phyloP scores from a whole-genome alignment of 2,113 vertebrate species.

The Noturus placidus region DNA sequence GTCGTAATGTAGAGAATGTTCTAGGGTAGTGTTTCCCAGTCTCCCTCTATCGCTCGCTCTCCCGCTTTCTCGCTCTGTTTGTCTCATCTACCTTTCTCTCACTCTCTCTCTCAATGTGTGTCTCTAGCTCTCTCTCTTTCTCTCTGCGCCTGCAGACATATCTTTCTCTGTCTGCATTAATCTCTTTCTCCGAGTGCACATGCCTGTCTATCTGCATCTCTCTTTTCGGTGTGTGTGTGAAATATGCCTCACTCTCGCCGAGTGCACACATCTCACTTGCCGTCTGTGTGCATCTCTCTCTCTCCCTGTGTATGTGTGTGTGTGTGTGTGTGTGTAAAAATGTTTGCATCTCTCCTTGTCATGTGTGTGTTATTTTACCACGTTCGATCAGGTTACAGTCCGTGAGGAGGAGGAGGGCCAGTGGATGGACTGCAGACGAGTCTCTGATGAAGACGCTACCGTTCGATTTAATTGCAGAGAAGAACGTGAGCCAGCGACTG shows the following conservation, averaged over 20 bases:
- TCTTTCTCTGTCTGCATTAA: not conserved
- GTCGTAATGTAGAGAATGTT: no score
- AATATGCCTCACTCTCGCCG: no score
- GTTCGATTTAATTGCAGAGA: constrained; percentile 86
- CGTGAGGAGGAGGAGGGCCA: constrained; percentile 87
- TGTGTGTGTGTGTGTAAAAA: not conserved
- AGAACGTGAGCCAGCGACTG: constrained; percentile 93
- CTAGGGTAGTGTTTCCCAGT: no score
- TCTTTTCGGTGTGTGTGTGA: no score
- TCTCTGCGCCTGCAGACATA: not conserved
- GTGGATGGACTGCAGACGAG: constrained; percentile 86
- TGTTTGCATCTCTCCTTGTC: not conserved
- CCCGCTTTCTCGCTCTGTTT: no score
- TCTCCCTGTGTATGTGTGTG: not conserved
- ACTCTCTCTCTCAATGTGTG: not conserved
- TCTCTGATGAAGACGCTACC: constrained; percentile 88
- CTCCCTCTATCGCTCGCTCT: no score
- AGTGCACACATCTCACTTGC: no score
- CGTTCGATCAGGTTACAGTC: constrained; percentile 82
- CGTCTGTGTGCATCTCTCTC: not conserved
- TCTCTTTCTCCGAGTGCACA: not conserved
- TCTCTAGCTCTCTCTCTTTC: not conserved
- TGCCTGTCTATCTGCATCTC: no score
- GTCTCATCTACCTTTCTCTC: no score
- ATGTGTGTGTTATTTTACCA: constrained; percentile 66